Evolutionary conservation across 2,888 invertebrate species (phyloP), one percentile per base, ranked within the genome.

Genomic region (Mythimna pallens): DNA sequence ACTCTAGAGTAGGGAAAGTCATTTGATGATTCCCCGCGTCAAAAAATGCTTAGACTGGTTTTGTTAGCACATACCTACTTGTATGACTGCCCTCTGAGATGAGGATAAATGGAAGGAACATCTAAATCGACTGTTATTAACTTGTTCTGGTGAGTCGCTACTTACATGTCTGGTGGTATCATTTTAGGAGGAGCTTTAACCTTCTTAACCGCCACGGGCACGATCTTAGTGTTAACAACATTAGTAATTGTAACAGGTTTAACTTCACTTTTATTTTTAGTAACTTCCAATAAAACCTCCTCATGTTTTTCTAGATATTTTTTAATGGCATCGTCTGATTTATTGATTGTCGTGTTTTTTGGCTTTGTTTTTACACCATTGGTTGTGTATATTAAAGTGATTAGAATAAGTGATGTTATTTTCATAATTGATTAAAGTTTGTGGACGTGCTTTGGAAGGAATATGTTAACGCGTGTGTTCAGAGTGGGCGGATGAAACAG

Each of bases 291-390:
- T 6, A 93, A 77, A 34, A 88, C 82, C 64, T 88, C 88, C 73
- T 94, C 93, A 61, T 92, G 92, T 78, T 92, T 91, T 76, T 93
- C 92, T 17, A 93, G 80, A 30, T 82, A 91, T 72, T 94, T 94
- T 81, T 92, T 92, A 34, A 94, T 92, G 57, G 88, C 88, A n/a
- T 88, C 90, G n/a, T 89, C 84, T 8, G 89, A 83, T 81, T 87
- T 89, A 63, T 87, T 88, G 3, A 75, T 30, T 59, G 86, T 62
- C 17, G 58, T 36, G 36, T 80, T 86, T 78, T 87, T 87, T 17
- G 68, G 71, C 80, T 91, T 92, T 4, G 84, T 70, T 87, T 90
- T 91, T 9, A 84, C 70, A 67, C 83, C 34, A 55, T 20, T 61
- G 4, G 83, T 71, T 54, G 65, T 58, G 20, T 85, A 58, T 17